These are phyloP conservation scores for Lerema accius DNA, from an alignment of 1,140 invertebrate species.

Conservation along the genomic window DNA sequence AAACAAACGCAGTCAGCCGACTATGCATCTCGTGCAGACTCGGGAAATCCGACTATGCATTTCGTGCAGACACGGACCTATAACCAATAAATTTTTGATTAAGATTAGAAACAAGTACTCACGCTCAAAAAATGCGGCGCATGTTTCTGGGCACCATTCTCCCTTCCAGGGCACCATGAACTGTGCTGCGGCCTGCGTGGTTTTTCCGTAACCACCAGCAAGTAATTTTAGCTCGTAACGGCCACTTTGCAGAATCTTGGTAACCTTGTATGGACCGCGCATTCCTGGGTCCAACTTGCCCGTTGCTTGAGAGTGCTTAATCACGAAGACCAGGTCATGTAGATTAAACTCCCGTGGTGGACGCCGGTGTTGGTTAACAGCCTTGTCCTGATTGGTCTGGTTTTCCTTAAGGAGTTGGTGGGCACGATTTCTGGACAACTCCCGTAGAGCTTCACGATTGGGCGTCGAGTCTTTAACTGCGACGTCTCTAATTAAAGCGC, in stretches of 20 bases:
- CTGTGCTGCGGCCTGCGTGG: slow-evolving; percentile 23
- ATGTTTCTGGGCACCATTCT: slow-evolving; percentile 33
- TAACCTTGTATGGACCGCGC: slow-evolving; percentile 25
- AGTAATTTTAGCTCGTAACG: slow-evolving; percentile 26
- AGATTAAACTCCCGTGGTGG: slow-evolving; percentile 2
- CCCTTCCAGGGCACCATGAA: slow-evolving; percentile 26
- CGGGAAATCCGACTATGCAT: no score
- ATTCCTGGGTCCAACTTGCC: slow-evolving; percentile 36
- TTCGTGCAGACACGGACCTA: no score
- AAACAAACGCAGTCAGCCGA: no score
- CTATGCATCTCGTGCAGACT: no score
- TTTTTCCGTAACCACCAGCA: slow-evolving; percentile 19
- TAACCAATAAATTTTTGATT: no score
- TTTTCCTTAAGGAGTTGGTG: no score
- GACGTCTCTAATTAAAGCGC: background rate
- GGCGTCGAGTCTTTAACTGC: background rate
- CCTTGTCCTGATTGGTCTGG: no score
- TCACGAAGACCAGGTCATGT: slow-evolving; percentile 33
- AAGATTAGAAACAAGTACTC: background rate
- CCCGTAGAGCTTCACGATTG: no score
- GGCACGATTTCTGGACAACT: no score
- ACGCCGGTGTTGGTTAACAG: no score
- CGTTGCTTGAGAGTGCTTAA: slow-evolving; percentile 29
- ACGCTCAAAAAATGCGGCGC: slow-evolving; percentile 35
- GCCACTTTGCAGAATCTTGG: background rate